These are phyloP conservation scores for Plumapathes pennacea DNA, from an alignment of 92 coral and sea anemone genomes.

Conservation along the genomic window DNA sequence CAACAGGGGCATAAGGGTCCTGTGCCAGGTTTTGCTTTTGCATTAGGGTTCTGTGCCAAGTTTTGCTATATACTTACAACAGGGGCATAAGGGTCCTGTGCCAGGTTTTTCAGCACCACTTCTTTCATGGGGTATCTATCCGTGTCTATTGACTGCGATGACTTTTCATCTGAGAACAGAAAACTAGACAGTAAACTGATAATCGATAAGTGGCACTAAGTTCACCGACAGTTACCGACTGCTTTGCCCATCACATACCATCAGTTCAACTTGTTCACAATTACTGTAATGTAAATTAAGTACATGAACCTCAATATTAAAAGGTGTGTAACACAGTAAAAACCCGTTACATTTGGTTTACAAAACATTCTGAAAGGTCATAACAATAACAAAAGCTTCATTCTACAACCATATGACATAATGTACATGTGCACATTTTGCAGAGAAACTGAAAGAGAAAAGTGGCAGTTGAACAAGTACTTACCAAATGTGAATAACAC, in stretches of 20 bases:
- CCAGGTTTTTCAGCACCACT: constrained; percentile 50
- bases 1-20: constrained; percentile 59
- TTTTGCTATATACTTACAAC: constrained; percentile 68
- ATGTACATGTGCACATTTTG: background rate
- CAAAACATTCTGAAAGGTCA: background rate
- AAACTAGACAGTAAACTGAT: no score
- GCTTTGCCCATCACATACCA: no score
- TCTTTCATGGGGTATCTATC: constrained; percentile 83
- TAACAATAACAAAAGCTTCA: background rate
- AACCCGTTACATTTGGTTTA: background rate
- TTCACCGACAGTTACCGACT: no score
- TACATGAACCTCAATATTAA: background rate
- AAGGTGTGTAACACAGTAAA: background rate
- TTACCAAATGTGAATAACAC: constrained; percentile 77
- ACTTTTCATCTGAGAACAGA: constrained; percentile 57
- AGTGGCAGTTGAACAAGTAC: background rate
- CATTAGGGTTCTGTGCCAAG: no score
- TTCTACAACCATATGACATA: background rate
- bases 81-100: constrained; percentile 58
- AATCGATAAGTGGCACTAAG: no score
- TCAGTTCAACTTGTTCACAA: background rate
- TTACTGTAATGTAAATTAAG: no score
- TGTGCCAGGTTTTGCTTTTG: constrained; percentile 49
- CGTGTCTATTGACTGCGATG: constrained; percentile 50
- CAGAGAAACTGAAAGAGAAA: background rate